Base-by-base conservation (phyloP, 2,113 vertebrate species). In the Callionymus lyra region DNA sequence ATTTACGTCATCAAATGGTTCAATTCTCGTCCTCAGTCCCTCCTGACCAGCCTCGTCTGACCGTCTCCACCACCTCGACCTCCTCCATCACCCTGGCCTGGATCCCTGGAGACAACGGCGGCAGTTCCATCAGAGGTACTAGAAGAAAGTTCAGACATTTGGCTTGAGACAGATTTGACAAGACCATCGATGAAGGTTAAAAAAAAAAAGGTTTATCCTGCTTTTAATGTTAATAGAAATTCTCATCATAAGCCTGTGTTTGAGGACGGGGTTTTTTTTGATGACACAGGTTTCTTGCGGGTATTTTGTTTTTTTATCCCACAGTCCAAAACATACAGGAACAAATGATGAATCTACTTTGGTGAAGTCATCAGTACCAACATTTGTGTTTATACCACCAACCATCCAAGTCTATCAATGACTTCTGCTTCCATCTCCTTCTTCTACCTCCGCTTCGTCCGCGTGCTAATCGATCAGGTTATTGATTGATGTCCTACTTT, bases 21-120 rank as follows among this genome's bases (percentile, higher is more conserved):
- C n/a, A 8, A 27, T 27, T 27, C 21, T 5, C 21, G 4, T 27
- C 32, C 50, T 44, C 55, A 98, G 94, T 98, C 16, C 95, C 94
- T 21, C 95, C 95, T 0, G 95, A 98, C 69, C 95, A 99, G 72
- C 95, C 95, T 6, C 93, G 93, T 50, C 83, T 99, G 43, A 97
- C 92, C 0, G 94, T 99, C 33, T 98, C 95, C 65, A 94, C 93
- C 74, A 98, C 95, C 47, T 98, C 95, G 65, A 89, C 92, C 1
- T 94, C 93, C 0, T 96, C 93, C 63, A 97, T 97, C 76, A 98
- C 94, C 0, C 77, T 99, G 76, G 89, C 93, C 48, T 99, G 95
- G 95, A 95, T 99, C 52, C 94, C 95, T 2, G 95, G 95, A 32
- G 94, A 98, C 84, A 99, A 99, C 0, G 95, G 95, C 10, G 95